Evolutionary conservation across 1,140 invertebrate genomes (phyloP).

Genomic region (Helicoverpa armigera): DNA sequence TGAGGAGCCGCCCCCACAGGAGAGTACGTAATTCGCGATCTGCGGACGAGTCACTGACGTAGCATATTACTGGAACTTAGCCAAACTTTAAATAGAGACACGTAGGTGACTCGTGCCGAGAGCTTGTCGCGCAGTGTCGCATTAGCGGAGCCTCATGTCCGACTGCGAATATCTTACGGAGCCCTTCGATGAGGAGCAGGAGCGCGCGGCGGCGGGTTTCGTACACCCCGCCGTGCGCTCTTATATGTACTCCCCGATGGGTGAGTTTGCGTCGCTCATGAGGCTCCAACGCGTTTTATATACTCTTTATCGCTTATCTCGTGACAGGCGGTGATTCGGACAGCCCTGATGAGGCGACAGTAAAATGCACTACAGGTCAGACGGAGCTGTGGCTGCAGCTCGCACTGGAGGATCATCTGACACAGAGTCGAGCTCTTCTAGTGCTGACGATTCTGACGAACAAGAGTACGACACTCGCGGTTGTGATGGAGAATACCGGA

Average conservation of each 20-base stretch:
- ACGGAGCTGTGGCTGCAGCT: conserved; percentile 65
- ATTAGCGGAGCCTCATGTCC: conserved; percentile 80
- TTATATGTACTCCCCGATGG: conserved; percentile 85
- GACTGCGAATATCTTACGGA: conserved; percentile 83
- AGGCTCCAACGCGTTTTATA: conserved; percentile 62
- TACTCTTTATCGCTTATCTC: conserved; percentile 69
- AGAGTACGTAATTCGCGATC: conserved; percentile 82
- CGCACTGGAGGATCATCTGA: conserved; percentile 74
- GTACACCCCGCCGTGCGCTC: conserved; percentile 84
- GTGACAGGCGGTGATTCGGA: conserved; percentile 85
- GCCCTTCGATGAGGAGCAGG: conserved; percentile 81
- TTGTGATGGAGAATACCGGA: conserved; percentile 74
- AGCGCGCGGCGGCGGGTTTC: conserved; percentile 74
- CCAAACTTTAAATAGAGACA: conserved; percentile 83
- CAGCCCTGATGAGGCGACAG: conserved; percentile 82
- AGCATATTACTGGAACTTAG: conserved; percentile 77
- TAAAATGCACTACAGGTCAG: conserved; percentile 81
- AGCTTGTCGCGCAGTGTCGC: conserved; percentile 82
- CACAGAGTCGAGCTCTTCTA: conserved; percentile 77
- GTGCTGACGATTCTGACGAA: conserved; percentile 78
- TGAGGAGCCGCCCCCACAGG: conserved; percentile 81
- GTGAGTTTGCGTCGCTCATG: conserved; percentile 76
- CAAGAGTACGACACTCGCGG: conserved; percentile 70
- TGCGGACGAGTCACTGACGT: conserved; percentile 81
- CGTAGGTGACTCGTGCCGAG: conserved; percentile 77